Evolutionary conservation across 2,113 vertebrate genomes (phyloP), one percentile per base, ranked within the genome.

Genomic region (Rhinogobius similis): DNA sequence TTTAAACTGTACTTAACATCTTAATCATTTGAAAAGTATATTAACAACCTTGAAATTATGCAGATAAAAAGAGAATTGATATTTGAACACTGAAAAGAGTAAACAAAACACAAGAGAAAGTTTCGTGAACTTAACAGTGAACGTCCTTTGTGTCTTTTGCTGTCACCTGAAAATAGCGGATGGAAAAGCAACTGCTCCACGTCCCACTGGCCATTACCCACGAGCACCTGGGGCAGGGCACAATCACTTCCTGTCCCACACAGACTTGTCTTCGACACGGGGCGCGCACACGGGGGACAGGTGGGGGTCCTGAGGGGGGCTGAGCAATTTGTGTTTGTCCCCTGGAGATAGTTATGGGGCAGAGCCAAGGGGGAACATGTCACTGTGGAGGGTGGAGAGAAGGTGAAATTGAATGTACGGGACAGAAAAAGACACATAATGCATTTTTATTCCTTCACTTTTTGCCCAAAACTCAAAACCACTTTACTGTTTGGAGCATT

Each of bases 311-410:
- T 80, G 68, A 72, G 78, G 73, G 84, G 82, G 70, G n/a, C 26
- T 59, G n/a, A 1, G 29, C 14, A 9, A 14, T 82, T 91, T 91
- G 90, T 91, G 81, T 87, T 78, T 92, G 90, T 89, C 86, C 86
- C 65, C 62, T 48, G 61, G 79, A 87, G 84, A 84, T 56, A 92
- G 87, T 90, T 84, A 87, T 36, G 70, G 88, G 90, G 90, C 90
- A 62, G 65, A 71, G 72, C 64, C 72, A 71, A 82, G 87, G 85
- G 88, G 88, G 90, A 65, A 55, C 39, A 23, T 56, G 72, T 46
- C 53, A 56, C 24, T 59, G 74, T 64, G 79, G 79, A 87, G 87
- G 82, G 80, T 81, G 75, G 77, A 79, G 78, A 52, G 66, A 53
- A 69, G 67, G 68, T 69, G 52, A 81, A 55, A 48, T 32, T 69